Evolutionary conservation across 2,888 invertebrate genomes (phyloP), one percentile per base, ranked within the genome.

Genomic region (Rhodophaea formosa): DNA sequence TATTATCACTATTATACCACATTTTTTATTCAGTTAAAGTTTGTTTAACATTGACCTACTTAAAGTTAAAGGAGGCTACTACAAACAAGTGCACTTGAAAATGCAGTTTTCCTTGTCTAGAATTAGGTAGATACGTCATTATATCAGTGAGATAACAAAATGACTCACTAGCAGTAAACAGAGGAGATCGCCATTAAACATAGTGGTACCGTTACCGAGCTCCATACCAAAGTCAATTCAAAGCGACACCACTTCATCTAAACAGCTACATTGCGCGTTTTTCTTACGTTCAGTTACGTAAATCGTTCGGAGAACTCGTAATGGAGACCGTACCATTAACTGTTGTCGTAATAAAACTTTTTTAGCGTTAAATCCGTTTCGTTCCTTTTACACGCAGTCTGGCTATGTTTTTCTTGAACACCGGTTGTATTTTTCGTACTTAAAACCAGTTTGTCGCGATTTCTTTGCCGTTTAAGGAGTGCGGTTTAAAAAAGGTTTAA

Each of bases 321-420:
- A 49, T 56, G 56, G 14, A 56, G 44, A 43, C 49, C 42, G 47
- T 42, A 55, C 59, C 54, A 58, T 47, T 56, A 59, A 61, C 69
- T 65, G 69, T 71, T 61, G 59, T 68, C 43, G 49, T 14, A 8
- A 32, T 32, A 8, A 45, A 55, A 45, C 12, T 55, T 55, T 39
- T 44, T 43, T 29, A 55, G 32, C 16, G 30, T 56, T 14, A 72
- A 63, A 66, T 62, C 58, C 56, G 63, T 63, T 63, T 64, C 70
- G 61, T 70, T 64, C 65, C 62, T 63, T 65, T 68, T 66, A 64
- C 72, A 66, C 75, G 77, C 86, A 88, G 89, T 89, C 80, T 76
- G 80, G 66, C 68, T 70, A 71, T 71, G 78, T 78, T 82, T 77
- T 79, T 79, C 84, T 80, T 66, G 58, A 75, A 62, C 70, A 73